Percentiles rank a stretch among this genome's conserved stretches.
Conservation (phyloP, 2,797 vertebrate species). For the Enteromius mattozi region DNA sequence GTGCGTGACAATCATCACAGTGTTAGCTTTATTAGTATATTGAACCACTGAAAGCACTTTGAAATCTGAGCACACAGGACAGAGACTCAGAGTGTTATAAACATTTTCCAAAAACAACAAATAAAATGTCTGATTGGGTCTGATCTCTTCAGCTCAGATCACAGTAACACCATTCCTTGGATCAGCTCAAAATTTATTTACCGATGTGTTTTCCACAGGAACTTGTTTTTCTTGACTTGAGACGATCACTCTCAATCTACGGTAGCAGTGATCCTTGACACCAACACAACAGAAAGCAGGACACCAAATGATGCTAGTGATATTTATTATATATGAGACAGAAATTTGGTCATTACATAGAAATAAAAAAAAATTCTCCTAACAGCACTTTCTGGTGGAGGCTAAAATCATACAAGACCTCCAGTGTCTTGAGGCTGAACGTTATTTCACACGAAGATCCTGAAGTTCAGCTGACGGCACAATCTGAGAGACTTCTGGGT, state of each 20-base stretch:
- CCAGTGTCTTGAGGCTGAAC: background rate
- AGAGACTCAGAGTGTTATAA: no score
- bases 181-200: no score
- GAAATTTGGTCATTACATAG: conserved; percentile 93
- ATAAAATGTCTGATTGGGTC: no score
- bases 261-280: background rate
- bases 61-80: no score
- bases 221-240: no score
- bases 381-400: conserved; percentile 58
- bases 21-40: background rate
- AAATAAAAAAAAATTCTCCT: conserved; percentile 74
- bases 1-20: background rate
- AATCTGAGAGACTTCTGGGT: conserved; percentile 19
- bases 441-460: background rate
- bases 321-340: conserved; percentile 86
- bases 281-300: conserved; percentile 15
- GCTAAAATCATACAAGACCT: conserved; percentile 46
- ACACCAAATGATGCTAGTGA: conserved; percentile 86
- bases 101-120: background rate
- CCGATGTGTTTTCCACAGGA: no score
- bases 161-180: no score
- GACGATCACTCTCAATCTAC: no score
- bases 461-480: background rate
- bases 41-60: no score
- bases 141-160: background rate